Evolutionary conservation across 2,797 vertebrate species (phyloP), one percentile per base, ranked within the genome.

Genomic region (Rhodeus uyekii): DNA sequence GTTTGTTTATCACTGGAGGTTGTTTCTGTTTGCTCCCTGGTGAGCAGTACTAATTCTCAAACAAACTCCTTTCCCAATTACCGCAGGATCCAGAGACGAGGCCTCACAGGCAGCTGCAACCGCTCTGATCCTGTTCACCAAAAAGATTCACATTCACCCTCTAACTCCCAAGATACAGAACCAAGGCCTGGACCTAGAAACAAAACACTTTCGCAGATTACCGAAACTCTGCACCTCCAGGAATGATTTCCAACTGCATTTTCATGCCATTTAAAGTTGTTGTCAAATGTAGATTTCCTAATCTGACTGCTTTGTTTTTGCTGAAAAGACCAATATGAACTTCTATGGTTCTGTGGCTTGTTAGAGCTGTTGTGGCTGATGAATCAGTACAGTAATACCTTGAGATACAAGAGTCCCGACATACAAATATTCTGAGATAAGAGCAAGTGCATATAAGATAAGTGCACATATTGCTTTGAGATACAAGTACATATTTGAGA

Each of bases 1-100:
- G 80, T 55, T 73, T 89, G 87, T 92, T 89, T 90, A 88, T 87
- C 85, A 90, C 84, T 68, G 46, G 80, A 81, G 71, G 81, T 82
- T 82, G 48, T 55, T 55, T 55, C n/a, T 55, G 50, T 82, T 76
- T 76, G 81, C 87, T 55, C 84, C 80, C 81, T 61, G 18, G 65
- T 79, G 85, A 83, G 73, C 81, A 32, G 78, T 90, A 90, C 84
- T 84, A 81, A 82, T 77, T 75, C 81, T 71, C 68, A 48, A 79
- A 83, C 68, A 85, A 75, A 81, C 88, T 83, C 87, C 81, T 85
- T 86, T 84, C 42, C 73, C 79, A 63, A 83, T 84, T 81, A 85
- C 73, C 60, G 82, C 77, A 88, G 86, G 78, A 84, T 86, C 82
- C 32, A 76, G 69, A 78, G 67, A 60, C 36, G 22, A 74, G 39